Conservation (phyloP, 2,888 invertebrate genomes). For the Leptopilina myrica region DNA sequence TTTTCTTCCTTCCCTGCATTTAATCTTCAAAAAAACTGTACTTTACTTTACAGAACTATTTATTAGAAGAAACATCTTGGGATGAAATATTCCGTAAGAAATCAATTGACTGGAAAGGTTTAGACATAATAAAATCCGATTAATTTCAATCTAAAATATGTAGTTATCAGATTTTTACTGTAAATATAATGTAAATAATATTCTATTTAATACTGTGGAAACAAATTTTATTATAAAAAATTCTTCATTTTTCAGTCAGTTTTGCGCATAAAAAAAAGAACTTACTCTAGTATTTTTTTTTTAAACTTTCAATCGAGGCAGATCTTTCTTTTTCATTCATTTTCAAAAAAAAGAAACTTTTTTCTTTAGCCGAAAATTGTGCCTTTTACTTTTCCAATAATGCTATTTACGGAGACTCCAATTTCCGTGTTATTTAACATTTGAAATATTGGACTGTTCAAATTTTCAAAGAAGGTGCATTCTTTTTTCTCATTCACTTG, state of each 20-base stretch:
- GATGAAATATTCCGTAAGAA: not conserved
- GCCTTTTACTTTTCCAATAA: not conserved
- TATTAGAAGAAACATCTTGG: conserved; percentile 40
- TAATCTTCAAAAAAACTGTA: no score
- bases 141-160: not conserved
- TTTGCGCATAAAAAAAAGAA: not conserved
- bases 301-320: not conserved
- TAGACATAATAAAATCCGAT: not conserved
- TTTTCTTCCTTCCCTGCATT: no score
- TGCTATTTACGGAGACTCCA: not conserved
- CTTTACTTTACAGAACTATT: conserved; percentile 32
- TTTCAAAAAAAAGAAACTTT: not conserved
- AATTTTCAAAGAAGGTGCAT: conserved; percentile 46
- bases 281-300: not conserved
- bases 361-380: not conserved
- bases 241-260: not conserved
- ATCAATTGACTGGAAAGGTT: not conserved
- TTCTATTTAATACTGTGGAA: not conserved
- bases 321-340: not conserved
- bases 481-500: conserved; percentile 46
- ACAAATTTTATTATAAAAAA: not conserved
- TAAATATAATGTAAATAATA: conserved; percentile 8
- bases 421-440: not conserved
- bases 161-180: not conserved
- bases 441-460: conserved; percentile 3